These are phyloP conservation scores for Nesidiocoris tenuis DNA, from an alignment of 2,888 invertebrate genomes.

Conservation along the genomic window DNA sequence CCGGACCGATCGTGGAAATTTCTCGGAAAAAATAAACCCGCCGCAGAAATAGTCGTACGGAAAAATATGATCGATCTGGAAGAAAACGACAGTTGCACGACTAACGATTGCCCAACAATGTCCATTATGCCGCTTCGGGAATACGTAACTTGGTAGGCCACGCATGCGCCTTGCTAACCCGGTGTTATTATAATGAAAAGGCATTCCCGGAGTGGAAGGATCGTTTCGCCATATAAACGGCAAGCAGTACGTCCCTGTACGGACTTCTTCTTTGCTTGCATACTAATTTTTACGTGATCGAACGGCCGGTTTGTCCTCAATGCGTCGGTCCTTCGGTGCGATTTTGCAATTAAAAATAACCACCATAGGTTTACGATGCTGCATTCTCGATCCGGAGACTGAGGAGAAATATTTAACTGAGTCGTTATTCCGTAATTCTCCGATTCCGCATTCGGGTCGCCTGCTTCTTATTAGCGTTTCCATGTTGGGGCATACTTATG, in stretches of 20 bases:
- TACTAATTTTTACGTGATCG: slow-evolving; percentile 35
- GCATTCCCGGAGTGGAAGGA: background rate
- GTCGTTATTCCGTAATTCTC: background rate
- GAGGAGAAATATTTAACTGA: background rate
- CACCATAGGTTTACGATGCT: background rate
- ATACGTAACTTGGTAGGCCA: background rate
- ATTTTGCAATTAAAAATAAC: background rate
- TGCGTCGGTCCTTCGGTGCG: slow-evolving; percentile 15
- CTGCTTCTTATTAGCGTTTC: background rate
- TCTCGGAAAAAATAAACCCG: no score
- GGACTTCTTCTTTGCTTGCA: slow-evolving; percentile 23
- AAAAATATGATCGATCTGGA: no score
- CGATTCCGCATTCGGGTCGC: background rate
- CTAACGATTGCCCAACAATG: background rate
- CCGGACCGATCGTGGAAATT: background rate
- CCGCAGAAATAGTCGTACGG: no score
- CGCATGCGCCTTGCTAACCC: background rate
- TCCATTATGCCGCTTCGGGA: background rate
- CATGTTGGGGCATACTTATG: background rate
- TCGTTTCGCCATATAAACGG: background rate
- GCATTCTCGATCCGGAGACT: background rate
- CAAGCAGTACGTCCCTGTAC: background rate
- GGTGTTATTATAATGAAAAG: background rate
- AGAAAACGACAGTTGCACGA: background rate
- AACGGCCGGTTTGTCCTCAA: slow-evolving; percentile 21